Percentiles rank a stretch among this genome's conserved stretches.
Conservation (phyloP, 2,888 invertebrate species). For the Ethmia dodecea region DNA sequence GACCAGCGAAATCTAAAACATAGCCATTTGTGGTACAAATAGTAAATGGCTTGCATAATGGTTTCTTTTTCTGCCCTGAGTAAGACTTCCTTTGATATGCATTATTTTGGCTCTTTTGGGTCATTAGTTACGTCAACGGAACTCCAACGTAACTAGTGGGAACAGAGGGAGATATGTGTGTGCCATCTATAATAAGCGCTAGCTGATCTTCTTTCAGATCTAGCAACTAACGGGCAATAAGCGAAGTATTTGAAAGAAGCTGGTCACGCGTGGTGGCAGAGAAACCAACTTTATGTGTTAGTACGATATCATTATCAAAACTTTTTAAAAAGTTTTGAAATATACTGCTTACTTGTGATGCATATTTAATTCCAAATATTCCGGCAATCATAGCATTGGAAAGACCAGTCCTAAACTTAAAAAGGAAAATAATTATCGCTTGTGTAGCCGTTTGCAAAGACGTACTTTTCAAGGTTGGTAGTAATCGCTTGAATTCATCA, state of each 20-base stretch:
- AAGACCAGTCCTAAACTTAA: neutral
- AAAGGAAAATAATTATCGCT: neutral
- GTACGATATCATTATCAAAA: neutral
- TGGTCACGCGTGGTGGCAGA: neutral
- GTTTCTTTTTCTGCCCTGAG: neutral
- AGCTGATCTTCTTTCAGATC: neutral
- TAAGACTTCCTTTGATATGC: neutral
- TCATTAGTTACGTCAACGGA: too few species aligned
- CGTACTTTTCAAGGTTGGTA: neutral
- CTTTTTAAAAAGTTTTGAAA: neutral
- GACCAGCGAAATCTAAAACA: too few species aligned
- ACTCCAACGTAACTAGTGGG: too few species aligned
- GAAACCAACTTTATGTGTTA: neutral
- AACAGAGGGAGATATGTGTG: neutral
- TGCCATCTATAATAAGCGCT: neutral
- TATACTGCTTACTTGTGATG: neutral
- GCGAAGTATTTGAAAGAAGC: neutral
- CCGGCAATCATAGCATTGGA: neutral
- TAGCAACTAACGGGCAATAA: neutral
- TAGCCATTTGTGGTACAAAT: too few species aligned
- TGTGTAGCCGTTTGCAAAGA: neutral
- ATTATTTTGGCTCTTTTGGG: neutral
- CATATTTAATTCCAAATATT: neutral
- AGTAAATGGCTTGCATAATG: too few species aligned
- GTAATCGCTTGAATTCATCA: neutral